Percentiles rank a stretch among this genome's conserved stretches.
These are phyloP conservation scores for Drosophila mauritiana DNA, from an alignment of 1,140 invertebrate genomes.

Conservation along the genomic window DNA sequence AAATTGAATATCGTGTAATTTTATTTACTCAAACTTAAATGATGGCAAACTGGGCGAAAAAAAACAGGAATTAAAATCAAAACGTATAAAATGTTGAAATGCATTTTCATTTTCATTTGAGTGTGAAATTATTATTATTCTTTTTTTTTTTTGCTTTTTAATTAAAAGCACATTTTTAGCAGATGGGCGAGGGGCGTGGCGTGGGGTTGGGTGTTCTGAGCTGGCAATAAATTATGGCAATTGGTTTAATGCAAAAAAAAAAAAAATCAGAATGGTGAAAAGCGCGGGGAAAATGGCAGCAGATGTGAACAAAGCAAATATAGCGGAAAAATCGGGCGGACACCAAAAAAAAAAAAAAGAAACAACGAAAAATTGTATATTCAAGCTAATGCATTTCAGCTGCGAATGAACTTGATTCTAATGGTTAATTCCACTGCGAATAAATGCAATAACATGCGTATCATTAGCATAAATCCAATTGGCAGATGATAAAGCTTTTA, in stretches of 20 bases:
- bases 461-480: slow-evolving; percentile 7
- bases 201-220: background rate
- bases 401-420: slow-evolving; percentile 31
- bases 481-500: slow-evolving; percentile 5
- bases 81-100: slow-evolving; percentile 54
- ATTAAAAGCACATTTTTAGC: slow-evolving; percentile 70
- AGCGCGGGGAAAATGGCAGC: slow-evolving; percentile 12
- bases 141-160: slow-evolving; percentile 49
- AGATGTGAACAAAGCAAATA: slow-evolving; percentile 28
- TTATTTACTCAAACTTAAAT: slow-evolving; percentile 78
- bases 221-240: slow-evolving; percentile 71
- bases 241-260: slow-evolving; percentile 42
- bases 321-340: background rate
- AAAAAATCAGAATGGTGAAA: slow-evolving; percentile 6
- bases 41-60: slow-evolving; percentile 49
- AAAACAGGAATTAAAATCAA: slow-evolving; percentile 16
- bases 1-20: slow-evolving; percentile 76
- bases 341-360: too few species aligned
- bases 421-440: slow-evolving; percentile 17
- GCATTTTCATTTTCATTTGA: slow-evolving; percentile 59
- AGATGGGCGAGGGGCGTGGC: slow-evolving; percentile 12
- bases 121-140: slow-evolving; percentile 52
- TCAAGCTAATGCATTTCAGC: slow-evolving; percentile 17
- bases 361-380: background rate
- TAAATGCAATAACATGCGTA: slow-evolving; percentile 9